phyloP scores from a whole-genome alignment of 2,888 invertebrate species.

The Mesorhabditis sp. region DNA sequence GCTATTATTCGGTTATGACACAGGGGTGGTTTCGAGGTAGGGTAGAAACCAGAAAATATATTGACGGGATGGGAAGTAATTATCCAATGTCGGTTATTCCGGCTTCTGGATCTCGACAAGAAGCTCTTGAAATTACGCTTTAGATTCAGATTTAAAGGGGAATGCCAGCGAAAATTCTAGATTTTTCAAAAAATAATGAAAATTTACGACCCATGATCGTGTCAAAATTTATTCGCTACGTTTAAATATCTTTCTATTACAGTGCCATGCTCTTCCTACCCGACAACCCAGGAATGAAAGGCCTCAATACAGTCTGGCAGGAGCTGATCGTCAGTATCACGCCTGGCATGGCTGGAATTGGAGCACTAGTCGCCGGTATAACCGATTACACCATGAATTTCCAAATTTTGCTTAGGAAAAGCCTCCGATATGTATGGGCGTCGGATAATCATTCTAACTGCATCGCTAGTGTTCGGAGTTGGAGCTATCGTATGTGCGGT shows the following conservation, averaged over 20 bases:
- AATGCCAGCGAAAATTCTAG: too few species aligned
- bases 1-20: constrained; percentile 66
- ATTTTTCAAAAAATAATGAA: too few species aligned
- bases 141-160: too few species aligned
- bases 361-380: constrained; percentile 55
- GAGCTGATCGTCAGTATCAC: constrained; percentile 50
- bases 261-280: constrained; percentile 58
- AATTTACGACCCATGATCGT: too few species aligned
- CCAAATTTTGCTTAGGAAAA: constrained; percentile 53
- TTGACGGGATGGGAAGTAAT: too few species aligned
- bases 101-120: too few species aligned
- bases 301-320: constrained; percentile 44
- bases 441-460: constrained; percentile 62
- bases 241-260: too few species aligned
- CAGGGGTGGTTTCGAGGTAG: constrained; percentile 63
- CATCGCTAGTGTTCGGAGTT: constrained; percentile 62
- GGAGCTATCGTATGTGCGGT: constrained; percentile 61
- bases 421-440: constrained; percentile 63
- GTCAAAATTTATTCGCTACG: too few species aligned
- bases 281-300: constrained; percentile 33
- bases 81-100: too few species aligned
- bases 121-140: too few species aligned
- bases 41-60: too few species aligned
- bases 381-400: not conserved
- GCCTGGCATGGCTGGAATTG: constrained; percentile 43